These are phyloP conservation scores for Idaea biselata DNA, from an alignment of 2,888 invertebrate genomes.

Conservation along the genomic window DNA sequence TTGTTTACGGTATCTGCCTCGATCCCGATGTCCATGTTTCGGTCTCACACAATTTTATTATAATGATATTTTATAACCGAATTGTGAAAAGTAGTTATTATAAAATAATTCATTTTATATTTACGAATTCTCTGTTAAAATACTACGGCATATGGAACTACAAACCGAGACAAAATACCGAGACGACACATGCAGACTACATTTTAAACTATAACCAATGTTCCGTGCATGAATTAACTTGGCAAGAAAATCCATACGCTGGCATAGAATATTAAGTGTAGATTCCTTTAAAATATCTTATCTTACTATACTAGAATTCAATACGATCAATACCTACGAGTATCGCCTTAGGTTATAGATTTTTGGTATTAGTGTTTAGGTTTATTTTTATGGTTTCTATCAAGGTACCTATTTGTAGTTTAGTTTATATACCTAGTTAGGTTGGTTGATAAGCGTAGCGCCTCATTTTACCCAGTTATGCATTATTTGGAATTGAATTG, in stretches of 20 bases:
- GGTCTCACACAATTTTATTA: not conserved
- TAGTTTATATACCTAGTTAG: too few species aligned
- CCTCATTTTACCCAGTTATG: too few species aligned
- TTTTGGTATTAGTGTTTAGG: too few species aligned
- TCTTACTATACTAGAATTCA: not conserved
- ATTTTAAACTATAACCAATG: slow-evolving; percentile 13
- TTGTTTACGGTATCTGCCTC: not conserved
- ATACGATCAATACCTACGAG: not conserved
- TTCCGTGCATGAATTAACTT: slow-evolving; percentile 10
- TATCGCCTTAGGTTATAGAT: too few species aligned
- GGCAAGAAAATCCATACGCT: slow-evolving; percentile 8
- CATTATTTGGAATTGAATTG: too few species aligned
- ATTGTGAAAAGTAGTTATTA: too few species aligned
- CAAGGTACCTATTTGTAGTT: too few species aligned
- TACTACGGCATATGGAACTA: not conserved
- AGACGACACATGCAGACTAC: slow-evolving; percentile 5
- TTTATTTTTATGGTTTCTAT: too few species aligned
- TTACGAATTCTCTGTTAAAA: not conserved
- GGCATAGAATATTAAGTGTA: not conserved
- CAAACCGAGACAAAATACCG: slow-evolving; percentile 1
- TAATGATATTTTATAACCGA: too few species aligned
- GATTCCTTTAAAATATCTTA: not conserved
- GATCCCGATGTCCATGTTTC: not conserved
- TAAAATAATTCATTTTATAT: not conserved
- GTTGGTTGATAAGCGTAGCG: too few species aligned